Evolutionary conservation across 2,113 vertebrate species (phyloP), one percentile per base, ranked within the genome.

Genomic region (Tetraodon nigroviridis): DNA sequence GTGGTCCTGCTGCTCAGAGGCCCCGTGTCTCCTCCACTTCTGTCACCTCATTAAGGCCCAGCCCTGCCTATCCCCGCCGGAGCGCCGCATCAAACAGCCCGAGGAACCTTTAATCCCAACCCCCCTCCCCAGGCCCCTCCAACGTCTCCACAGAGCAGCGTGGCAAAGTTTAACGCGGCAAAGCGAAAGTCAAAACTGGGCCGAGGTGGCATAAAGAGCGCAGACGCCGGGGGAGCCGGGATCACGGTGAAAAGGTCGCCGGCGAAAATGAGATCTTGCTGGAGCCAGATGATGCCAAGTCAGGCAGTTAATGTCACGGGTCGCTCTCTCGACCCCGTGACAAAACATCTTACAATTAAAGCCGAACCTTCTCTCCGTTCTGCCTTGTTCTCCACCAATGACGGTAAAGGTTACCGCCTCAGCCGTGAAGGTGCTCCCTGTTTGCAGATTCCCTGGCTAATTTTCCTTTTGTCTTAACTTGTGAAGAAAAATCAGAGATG

Each of bases 21-120:
- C 76, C 74, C 65, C 68, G 27, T 19, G 68, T 85, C 81, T 83
- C 78, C 69, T 67, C 69, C 1, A 65, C 67, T 81, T 57, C 81
- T 68, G 74, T 81, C 84, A 81, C 76, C 65, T 76, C 76, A 72
- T 82, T 76, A 79, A 73, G 74, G 67, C 69, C 68, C 16, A 52
- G 69, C 68, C 53, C 78, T 19, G 64, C 78, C 69, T 44, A 61
- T 63, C 68, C 83, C 67, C 67, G 6, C 41, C 1, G 70, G 79
- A 61, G 64, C 52, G 65, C 73, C 51, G 70, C 85, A 88, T 86
- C 84, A 83, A 82, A 83, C 68, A 57, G 73, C 71, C 71, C 3
- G n/a, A 75, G 75, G 78, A 78, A 72, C 76, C 77, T 85, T 88
- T 86, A 63, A 84, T 87, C 78, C 78, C 69, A 54, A 75, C 58